phyloP scores from a whole-genome alignment of 2,888 invertebrate genomes.

The Ectobius pallidus region DNA sequence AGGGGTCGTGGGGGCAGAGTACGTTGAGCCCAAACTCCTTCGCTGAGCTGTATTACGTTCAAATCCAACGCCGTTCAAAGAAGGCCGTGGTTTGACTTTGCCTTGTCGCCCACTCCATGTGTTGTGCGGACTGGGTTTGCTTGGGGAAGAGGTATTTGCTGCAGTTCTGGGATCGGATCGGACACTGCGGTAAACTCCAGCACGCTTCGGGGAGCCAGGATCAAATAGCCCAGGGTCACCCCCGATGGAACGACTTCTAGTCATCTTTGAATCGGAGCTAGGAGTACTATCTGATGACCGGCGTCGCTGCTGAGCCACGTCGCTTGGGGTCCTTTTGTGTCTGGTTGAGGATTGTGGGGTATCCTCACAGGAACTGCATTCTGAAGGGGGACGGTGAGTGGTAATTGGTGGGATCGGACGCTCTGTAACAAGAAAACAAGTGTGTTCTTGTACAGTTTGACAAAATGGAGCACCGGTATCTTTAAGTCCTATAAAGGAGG shows the following conservation, averaged over 20 bases:
- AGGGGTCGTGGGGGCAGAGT: conserved; percentile 35
- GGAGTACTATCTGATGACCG: background rate
- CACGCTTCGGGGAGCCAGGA: conserved; percentile 45
- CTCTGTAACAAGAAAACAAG: conserved; percentile 4
- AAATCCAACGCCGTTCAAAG: conserved; percentile 61
- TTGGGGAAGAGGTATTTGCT: too few species aligned
- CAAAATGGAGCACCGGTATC: too few species aligned
- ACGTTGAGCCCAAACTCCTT: conserved; percentile 37
- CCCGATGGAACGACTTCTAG: conserved; percentile 39
- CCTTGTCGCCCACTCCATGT: conserved; percentile 75
- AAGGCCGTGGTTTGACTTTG: conserved; percentile 56
- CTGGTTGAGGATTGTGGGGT: background rate
- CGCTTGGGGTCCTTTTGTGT: conserved; percentile 9
- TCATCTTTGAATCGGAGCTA: conserved; percentile 23
- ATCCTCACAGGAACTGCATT: conserved; percentile 15
- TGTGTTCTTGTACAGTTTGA: too few species aligned
- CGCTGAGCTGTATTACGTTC: conserved; percentile 37
- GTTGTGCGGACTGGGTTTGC: conserved; percentile 53
- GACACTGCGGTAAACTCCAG: conserved; percentile 54
- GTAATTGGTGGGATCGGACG: background rate
- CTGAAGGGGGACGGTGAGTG: conserved; percentile 9
- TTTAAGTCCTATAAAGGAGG: too few species aligned
- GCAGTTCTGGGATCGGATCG: conserved; percentile 46
- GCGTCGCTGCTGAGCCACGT: background rate
- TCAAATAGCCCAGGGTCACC: background rate